Evolutionary conservation across 2,888 invertebrate genomes (phyloP).

Genomic region (Drosophila anomalata): DNA sequence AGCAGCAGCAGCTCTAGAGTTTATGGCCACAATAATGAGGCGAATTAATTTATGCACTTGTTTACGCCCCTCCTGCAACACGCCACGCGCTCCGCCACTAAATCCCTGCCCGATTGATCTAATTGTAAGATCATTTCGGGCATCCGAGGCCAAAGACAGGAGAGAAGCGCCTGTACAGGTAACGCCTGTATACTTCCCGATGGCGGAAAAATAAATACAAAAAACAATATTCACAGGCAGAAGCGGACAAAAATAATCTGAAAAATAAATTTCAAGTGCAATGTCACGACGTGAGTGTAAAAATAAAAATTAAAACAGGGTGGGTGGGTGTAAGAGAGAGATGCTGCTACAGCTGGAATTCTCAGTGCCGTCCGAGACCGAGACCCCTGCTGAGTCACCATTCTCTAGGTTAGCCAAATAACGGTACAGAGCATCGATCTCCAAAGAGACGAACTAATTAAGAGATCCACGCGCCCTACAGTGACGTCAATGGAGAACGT

Average conservation of each 20-base stretch:
- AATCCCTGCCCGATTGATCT: constrained; percentile 17
- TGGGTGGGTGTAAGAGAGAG: background rate
- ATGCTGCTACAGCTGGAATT: background rate
- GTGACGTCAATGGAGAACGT: constrained; percentile 61
- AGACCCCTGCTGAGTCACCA: constrained; percentile 16
- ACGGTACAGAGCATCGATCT: constrained; percentile 26
- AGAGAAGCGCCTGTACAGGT: background rate
- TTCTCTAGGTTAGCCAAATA: constrained; percentile 35
- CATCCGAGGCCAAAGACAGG: constrained; percentile 32
- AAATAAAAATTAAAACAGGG: constrained; percentile 11
- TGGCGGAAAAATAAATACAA: constrained; percentile 32
- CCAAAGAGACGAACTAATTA: constrained; percentile 36
- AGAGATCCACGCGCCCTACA: constrained; percentile 54
- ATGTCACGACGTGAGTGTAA: constrained; percentile 55
- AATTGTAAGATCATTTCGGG: constrained; percentile 6
- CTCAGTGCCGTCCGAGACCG: background rate
- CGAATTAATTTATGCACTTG: constrained; percentile 69
- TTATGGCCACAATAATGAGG: constrained; percentile 56
- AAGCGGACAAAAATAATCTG: constrained; percentile 13
- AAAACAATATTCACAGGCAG: constrained; percentile 11
- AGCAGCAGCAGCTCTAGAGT: constrained; percentile 39
- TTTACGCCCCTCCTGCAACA: constrained; percentile 42
- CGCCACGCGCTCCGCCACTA: constrained; percentile 22
- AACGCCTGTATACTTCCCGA: constrained; percentile 33
- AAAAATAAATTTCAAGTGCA: constrained; percentile 64